These are phyloP conservation scores for Baryphthengus martii DNA, from an alignment of 2,113 vertebrate genomes.

Conservation along the genomic window DNA sequence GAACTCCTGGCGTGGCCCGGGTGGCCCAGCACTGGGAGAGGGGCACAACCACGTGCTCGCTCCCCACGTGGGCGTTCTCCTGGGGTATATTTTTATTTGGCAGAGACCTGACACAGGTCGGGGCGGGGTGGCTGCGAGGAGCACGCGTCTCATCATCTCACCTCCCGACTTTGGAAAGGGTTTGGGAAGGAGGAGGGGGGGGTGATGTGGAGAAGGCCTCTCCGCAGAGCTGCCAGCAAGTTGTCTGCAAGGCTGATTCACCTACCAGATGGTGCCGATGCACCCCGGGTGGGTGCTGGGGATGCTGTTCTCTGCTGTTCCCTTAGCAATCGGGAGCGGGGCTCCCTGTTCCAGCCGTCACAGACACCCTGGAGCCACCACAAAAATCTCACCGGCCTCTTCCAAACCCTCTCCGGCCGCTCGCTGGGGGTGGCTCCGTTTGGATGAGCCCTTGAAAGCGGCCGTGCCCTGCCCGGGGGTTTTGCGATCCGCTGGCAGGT, in stretches of 20 bases:
- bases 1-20: not conserved
- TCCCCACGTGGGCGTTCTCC: fast-evolving
- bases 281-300: conserved; percentile 29
- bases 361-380: not conserved
- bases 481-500: not conserved
- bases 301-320: conserved; percentile 37
- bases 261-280: conserved; percentile 33
- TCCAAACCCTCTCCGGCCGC: not conserved
- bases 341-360: not conserved
- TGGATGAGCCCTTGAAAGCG: not conserved
- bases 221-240: not conserved
- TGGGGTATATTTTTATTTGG: not conserved
- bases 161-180: not conserved
- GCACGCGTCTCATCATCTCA: not conserved
- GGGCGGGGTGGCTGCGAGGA: not conserved
- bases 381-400: not conserved
- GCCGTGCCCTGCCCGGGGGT: not conserved
- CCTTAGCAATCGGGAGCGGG: not conserved
- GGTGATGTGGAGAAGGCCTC: not conserved
- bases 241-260: conserved; percentile 44
- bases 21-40: fast-evolving
- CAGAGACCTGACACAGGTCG: not conserved
- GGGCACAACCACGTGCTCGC: fast-evolving
- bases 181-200: not conserved
- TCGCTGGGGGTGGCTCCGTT: not conserved